Evolutionary conservation across 1,140 invertebrate genomes (phyloP).

Genomic region (Lordiphosa stackelbergi): DNA sequence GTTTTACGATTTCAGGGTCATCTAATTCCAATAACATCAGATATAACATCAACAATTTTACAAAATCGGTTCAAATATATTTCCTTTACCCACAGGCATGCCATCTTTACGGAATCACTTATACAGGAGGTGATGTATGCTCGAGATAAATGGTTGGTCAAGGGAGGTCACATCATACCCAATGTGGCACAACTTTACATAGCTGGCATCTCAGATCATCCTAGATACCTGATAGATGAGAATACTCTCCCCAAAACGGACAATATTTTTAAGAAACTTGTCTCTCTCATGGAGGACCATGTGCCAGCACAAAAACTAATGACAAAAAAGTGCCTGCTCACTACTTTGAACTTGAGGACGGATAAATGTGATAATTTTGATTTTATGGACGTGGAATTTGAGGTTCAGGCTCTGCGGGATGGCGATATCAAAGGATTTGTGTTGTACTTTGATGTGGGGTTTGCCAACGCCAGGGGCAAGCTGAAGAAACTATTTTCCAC

Average conservation of each 20-base stretch:
- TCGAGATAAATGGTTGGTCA: conserved; percentile 35
- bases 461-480: background rate
- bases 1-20: no score
- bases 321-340: conserved; percentile 23
- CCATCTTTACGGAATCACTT: conserved; percentile 41
- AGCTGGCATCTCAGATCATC: conserved; percentile 13
- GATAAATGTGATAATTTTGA: conserved; percentile 6
- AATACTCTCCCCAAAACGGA: background rate
- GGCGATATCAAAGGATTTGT: conserved; percentile 15
- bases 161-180: conserved; percentile 39
- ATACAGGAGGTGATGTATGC: conserved; percentile 40
- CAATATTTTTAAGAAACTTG: background rate
- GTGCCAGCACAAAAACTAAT: conserved; percentile 15
- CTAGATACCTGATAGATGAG: background rate
- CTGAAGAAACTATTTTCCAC: conserved; percentile 27
- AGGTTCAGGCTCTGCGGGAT: conserved; percentile 2
- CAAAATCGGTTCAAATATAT: no score
- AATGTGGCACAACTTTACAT: conserved; percentile 33
- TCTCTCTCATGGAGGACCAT: conserved; percentile 26
- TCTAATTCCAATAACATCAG: no score
- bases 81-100: conserved; percentile 13
- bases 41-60: no score
- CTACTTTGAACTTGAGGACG: conserved; percentile 12
- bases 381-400: conserved; percentile 5
- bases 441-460: conserved; percentile 26